Evolutionary conservation across 2,888 invertebrate species (phyloP).

Genomic region (Ormyrus labotus): DNA sequence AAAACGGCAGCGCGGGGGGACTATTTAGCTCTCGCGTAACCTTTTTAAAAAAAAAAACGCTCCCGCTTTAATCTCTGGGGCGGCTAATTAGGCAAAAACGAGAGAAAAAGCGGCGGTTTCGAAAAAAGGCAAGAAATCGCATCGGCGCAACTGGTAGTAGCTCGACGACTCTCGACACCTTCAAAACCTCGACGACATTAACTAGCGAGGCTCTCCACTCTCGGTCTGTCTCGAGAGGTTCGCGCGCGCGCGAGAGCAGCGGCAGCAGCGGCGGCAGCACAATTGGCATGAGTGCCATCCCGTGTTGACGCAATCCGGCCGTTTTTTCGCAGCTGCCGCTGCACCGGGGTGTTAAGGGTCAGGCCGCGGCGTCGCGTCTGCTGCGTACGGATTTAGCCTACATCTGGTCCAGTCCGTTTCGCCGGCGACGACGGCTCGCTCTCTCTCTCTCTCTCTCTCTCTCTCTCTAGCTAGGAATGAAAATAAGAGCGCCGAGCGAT

Average conservation of each 20-base stretch:
- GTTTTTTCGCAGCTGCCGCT: neutral
- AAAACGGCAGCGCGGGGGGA: too few species aligned
- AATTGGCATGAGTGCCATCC: conserved; percentile 34
- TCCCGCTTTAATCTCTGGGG: too few species aligned
- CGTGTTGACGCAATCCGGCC: conserved; percentile 19
- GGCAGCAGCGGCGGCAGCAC: neutral
- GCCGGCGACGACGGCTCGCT: conserved; percentile 44
- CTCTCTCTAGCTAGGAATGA: conserved; percentile 20
- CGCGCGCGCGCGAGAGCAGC: neutral
- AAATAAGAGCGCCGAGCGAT: conserved; percentile 15
- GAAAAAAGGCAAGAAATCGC: too few species aligned
- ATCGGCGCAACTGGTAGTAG: conserved; percentile 17
- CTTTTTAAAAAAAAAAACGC: too few species aligned
- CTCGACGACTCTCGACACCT: neutral
- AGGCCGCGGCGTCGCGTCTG: neutral
- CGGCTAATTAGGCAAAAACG: too few species aligned
- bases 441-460: conserved; percentile 3
- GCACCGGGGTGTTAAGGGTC: conserved; percentile 20
- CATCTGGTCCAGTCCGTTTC: conserved; percentile 69
- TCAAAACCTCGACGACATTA: conserved; percentile 13
- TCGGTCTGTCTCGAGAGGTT: neutral
- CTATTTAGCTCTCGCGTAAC: too few species aligned
- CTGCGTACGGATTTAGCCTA: conserved; percentile 67
- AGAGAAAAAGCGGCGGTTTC: too few species aligned
- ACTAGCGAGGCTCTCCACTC: conserved; percentile 1